Evolutionary conservation across 2,797 vertebrate genomes (phyloP).

Genomic region (Fistularia tabacaria): DNA sequence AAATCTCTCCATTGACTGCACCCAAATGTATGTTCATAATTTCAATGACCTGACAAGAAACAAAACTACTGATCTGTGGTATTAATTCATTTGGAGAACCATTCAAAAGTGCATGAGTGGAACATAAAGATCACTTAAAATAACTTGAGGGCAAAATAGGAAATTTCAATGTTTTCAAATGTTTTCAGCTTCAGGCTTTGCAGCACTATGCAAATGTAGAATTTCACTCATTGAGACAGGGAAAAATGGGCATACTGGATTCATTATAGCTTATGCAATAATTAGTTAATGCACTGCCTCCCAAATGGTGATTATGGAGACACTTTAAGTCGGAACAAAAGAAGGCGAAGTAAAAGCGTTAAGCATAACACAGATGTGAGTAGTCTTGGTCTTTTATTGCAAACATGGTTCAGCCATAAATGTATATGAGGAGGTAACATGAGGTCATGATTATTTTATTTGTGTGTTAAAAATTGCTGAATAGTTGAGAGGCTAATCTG

Average conservation of each 20-base stretch:
- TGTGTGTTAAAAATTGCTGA: slow-evolving; percentile 18
- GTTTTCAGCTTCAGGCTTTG: slow-evolving; percentile 49
- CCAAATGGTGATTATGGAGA: too few species aligned
- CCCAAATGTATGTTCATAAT: too few species aligned
- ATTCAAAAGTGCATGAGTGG: slow-evolving; percentile 26
- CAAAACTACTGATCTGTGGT: too few species aligned
- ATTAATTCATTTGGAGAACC: slow-evolving; percentile 1
- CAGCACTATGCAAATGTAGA: slow-evolving; percentile 42
- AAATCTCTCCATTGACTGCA: too few species aligned
- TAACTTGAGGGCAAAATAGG: slow-evolving; percentile 41
- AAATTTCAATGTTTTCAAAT: slow-evolving; percentile 44
- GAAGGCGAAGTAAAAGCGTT: slow-evolving; percentile 19
- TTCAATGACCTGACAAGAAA: too few species aligned
- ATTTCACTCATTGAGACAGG: slow-evolving; percentile 51
- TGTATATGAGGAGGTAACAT: slow-evolving; percentile 28
- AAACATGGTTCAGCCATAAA: slow-evolving; percentile 53
- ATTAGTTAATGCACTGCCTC: slow-evolving; percentile 65
- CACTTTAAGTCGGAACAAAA: slow-evolving; percentile 9
- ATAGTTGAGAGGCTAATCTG: neutral
- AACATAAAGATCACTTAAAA: slow-evolving; percentile 22
- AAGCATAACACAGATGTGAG: slow-evolving; percentile 34
- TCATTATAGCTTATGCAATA: slow-evolving; percentile 62
- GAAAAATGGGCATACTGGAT: slow-evolving; percentile 51
- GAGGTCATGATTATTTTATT: slow-evolving; percentile 23
- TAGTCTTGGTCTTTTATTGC: slow-evolving; percentile 25